These are phyloP conservation scores for Epinephelus coioides DNA, from an alignment of 2,797 vertebrate genomes.

Conservation along the genomic window DNA sequence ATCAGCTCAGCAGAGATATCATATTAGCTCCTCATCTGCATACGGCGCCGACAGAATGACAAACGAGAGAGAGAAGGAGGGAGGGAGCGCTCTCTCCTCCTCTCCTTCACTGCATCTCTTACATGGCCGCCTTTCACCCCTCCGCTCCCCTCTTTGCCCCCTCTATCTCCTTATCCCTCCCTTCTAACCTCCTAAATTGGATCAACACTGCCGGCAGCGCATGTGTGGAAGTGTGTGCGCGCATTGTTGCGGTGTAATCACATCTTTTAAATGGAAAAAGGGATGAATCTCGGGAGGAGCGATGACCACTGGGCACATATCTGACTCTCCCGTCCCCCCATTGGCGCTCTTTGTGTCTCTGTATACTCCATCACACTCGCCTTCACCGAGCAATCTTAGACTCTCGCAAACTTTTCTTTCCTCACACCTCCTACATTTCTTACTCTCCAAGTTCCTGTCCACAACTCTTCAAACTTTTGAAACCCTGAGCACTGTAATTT, in stretches of 20 bases:
- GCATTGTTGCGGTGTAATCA: slow-evolving; percentile 73
- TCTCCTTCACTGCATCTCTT: slow-evolving; percentile 44
- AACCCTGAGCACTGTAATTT: slow-evolving; percentile 1
- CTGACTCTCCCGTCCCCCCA: slow-evolving; percentile 49
- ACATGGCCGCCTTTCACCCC: slow-evolving; percentile 63
- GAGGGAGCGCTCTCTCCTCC: slow-evolving; percentile 20
- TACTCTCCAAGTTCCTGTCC: slow-evolving; percentile 28
- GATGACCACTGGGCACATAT: slow-evolving; percentile 73
- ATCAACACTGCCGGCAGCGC: slow-evolving; percentile 63
- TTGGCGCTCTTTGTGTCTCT: slow-evolving; percentile 57
- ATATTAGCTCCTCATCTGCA: slow-evolving; percentile 86
- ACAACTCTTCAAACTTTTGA: slow-evolving; percentile 27
- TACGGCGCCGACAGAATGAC: slow-evolving; percentile 82
- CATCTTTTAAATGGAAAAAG: slow-evolving; percentile 80
- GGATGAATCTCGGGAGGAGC: slow-evolving; percentile 74
- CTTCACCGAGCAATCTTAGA: slow-evolving; percentile 53
- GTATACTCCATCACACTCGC: slow-evolving; percentile 59
- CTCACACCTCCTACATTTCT: slow-evolving; percentile 8
- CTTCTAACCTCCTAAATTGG: slow-evolving; percentile 76
- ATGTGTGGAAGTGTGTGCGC: slow-evolving; percentile 60
- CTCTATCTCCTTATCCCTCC: slow-evolving; percentile 72
- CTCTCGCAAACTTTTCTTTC: slow-evolving; percentile 42
- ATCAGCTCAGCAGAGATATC: slow-evolving; percentile 84
- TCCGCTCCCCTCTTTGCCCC: slow-evolving; percentile 47
- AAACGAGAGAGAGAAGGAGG: slow-evolving; percentile 64